A percentile compares a stretch with the other conserved stretches of the same genome.
Conservation (phyloP, 2,888 invertebrate species). For the Stegophylla sp. region DNA sequence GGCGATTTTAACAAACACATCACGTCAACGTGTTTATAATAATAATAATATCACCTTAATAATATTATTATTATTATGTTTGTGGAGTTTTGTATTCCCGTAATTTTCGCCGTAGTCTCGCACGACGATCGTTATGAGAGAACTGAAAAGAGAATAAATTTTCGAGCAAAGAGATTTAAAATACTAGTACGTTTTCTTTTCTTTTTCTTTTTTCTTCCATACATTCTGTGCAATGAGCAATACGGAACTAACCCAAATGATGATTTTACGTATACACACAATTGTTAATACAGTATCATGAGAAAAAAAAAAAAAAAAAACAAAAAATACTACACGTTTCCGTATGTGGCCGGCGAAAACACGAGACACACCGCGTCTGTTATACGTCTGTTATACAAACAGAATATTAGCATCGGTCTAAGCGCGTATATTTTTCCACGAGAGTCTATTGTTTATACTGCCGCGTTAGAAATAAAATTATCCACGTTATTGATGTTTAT, state of each 20-base stretch:
- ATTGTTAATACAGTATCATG: background rate
- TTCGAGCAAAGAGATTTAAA: too few species aligned
- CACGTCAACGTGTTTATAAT: too few species aligned
- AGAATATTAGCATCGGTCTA: slow-evolving; percentile 19
- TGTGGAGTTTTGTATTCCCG: too few species aligned
- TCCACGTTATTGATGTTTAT: too few species aligned
- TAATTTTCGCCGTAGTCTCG: too few species aligned
- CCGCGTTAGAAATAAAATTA: too few species aligned
- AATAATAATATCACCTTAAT: too few species aligned
- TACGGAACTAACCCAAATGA: background rate
- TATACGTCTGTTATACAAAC: slow-evolving; percentile 3
- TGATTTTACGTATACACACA: background rate
- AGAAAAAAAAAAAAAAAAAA: too few species aligned
- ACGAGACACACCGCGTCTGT: background rate
- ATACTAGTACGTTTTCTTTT: background rate
- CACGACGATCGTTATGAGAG: too few species aligned
- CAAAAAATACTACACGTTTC: slow-evolving; percentile 8
- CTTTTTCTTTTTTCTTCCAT: background rate
- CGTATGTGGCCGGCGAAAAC: background rate
- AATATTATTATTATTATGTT: too few species aligned
- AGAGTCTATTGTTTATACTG: slow-evolving; percentile 1
- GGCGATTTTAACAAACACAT: too few species aligned
- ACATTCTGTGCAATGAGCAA: background rate
- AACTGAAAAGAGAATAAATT: too few species aligned
- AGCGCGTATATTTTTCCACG: background rate